These are phyloP conservation scores for Premnoplex brunnescens DNA, from an alignment of 2,797 vertebrate genomes.

Conservation along the genomic window DNA sequence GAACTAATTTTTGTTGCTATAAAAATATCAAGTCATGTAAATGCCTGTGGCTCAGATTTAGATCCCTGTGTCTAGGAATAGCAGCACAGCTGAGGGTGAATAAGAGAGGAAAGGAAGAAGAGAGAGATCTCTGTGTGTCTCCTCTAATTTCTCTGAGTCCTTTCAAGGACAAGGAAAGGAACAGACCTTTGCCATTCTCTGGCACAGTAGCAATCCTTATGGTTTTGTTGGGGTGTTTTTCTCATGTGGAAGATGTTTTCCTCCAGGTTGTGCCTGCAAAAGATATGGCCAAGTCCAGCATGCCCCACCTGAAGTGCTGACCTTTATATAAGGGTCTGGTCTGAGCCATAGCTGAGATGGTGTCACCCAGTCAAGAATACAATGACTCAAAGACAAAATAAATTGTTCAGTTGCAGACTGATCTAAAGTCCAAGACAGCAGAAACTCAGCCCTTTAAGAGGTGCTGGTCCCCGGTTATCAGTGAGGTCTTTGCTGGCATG, in stretches of 20 bases:
- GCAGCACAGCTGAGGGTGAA: not conserved
- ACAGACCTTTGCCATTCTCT: not conserved
- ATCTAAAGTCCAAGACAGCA: not conserved
- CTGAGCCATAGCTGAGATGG: not conserved
- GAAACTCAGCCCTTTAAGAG: not conserved
- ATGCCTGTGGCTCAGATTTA: slow-evolving; percentile 14
- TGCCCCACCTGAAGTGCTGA: not conserved
- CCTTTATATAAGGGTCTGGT: too few relatives aligned
- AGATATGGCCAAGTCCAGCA: not conserved
- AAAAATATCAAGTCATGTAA: slow-evolving; percentile 39
- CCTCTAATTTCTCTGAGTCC: not conserved
- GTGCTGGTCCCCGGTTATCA: not conserved
- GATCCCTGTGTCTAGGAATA: slow-evolving; percentile 17
- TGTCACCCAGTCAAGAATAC: not conserved
- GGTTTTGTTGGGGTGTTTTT: not conserved
- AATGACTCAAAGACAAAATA: not conserved
- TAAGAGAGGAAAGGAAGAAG: not conserved
- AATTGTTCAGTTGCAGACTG: not conserved
- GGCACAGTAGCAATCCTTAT: not conserved
- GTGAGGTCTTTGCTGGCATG: not conserved
- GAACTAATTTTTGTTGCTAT: slow-evolving; percentile 49
- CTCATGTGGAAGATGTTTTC: not conserved
- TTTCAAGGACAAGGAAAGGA: not conserved
- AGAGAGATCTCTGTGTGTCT: not conserved
- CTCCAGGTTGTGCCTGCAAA: not conserved